Evolutionary conservation across 53 echinoderm and acorn worm genomes (phyloP), one percentile per base, ranked within the genome.

Genomic region (Crossaster papposus): DNA sequence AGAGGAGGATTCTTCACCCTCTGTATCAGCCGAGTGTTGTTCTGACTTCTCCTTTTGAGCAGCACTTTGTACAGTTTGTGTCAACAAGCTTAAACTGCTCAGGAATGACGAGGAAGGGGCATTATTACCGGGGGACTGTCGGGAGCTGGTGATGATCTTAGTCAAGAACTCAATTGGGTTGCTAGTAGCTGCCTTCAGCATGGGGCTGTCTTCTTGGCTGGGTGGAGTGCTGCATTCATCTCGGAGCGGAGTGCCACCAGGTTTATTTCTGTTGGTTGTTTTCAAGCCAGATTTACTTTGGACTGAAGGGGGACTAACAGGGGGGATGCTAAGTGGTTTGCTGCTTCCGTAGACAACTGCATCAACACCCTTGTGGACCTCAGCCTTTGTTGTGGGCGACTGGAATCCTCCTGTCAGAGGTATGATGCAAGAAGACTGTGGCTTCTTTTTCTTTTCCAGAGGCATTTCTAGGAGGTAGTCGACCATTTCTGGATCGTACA

Each of bases 81-180:
- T 91, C 33, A 94, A 83, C 79, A 91, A 84, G 72, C 86, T 93
- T 33, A 93, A 79, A 72, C 94, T 93, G n/a, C 89, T 90, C 24
- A 93, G 78, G 80, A 91, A 93, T 38, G 91, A 91, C 22, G 88
- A 36, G n/a, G 91, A 83, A 28, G 88, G 91, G 6, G 90, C 88
- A 33, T 74, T 79, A 28, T 63, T 85, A 37, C 79, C 50, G 20
- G 89, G 51, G 31, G 82, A 65, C 55, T 81, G 81, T 37, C 83
- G 82, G 31, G 91, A 83, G 72, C 89, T 91, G 11, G 89, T 91
- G 63, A 94, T 94, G 36, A 94, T 89, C 74, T 91, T 94, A 1
- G 91, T 89, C 4, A 94, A 33, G 82, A 94, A 94, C 86, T 89
- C 91, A 11, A 94, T 94, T 0, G 94, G 94, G 86, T 94, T 94